Evolutionary conservation across 2,888 invertebrate species (phyloP).

Genomic region (Portevinia maculata): DNA sequence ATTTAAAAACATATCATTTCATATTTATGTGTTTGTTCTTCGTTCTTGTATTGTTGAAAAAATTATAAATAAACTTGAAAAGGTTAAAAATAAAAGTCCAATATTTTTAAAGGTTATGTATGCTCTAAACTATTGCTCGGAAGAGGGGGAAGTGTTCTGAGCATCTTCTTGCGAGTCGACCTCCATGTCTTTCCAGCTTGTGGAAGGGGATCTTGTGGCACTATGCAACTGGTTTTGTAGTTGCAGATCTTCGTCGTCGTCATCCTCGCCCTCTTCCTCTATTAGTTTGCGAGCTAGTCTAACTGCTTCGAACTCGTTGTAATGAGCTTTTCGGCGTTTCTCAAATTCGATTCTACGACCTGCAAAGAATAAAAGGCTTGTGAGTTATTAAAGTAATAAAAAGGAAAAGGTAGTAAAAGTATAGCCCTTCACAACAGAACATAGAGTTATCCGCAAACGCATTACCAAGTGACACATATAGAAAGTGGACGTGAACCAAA

Average conservation of each 20-base stretch:
- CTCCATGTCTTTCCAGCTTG: slow-evolving; percentile 75
- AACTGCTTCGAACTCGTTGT: slow-evolving; percentile 98
- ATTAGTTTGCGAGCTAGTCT: slow-evolving; percentile 95
- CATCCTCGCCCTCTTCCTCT: slow-evolving; percentile 93
- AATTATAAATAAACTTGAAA: slow-evolving; percentile 19
- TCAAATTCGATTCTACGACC: slow-evolving; percentile 92
- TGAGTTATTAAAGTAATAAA: no score
- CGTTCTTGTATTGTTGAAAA: slow-evolving; percentile 54
- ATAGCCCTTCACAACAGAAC: no score
- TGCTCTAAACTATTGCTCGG: slow-evolving; percentile 68
- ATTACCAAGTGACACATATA: no score
- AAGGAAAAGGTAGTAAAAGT: no score
- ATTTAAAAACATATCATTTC: slow-evolving; percentile 36
- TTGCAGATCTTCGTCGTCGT: slow-evolving; percentile 81
- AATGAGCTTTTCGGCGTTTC: slow-evolving; percentile 96
- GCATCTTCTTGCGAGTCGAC: slow-evolving; percentile 74
- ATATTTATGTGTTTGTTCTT: slow-evolving; percentile 37
- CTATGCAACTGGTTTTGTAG: slow-evolving; percentile 47
- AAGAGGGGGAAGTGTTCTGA: slow-evolving; percentile 74
- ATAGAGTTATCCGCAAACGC: no score
- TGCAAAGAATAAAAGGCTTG: slow-evolving; percentile 77
- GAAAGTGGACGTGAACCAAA: no score
- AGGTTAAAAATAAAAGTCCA: slow-evolving; percentile 44
- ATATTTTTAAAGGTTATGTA: slow-evolving; percentile 20
- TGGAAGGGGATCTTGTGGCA: slow-evolving; percentile 68